Conservation (phyloP, 2,888 invertebrate genomes). For the Leucophenga montana region DNA sequence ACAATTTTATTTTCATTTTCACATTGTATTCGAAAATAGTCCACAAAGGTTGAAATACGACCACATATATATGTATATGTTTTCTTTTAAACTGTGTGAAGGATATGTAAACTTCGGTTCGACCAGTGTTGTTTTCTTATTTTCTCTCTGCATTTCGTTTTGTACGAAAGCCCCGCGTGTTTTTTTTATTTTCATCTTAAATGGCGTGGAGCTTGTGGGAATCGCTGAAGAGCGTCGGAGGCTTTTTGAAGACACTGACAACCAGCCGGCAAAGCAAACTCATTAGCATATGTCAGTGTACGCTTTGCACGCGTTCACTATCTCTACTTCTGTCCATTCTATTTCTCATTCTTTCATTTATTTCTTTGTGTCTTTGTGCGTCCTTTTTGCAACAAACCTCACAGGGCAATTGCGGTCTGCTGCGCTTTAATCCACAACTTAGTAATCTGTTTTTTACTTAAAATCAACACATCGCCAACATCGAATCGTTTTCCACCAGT, state of each 20-base stretch:
- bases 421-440: conserved; percentile 24
- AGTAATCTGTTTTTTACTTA: no score
- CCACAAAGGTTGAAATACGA: no score
- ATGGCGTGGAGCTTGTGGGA: conserved; percentile 3
- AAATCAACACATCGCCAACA: no score
- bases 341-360: not conserved
- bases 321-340: conserved; percentile 26
- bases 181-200: not conserved
- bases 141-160: no score
- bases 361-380: not conserved
- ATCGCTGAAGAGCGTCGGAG: not conserved
- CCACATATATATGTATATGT: no score
- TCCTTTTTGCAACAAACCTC: not conserved
- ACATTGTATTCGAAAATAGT: no score
- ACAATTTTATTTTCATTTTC: no score
- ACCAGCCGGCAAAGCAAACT: conserved; percentile 39
- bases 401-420: not conserved
- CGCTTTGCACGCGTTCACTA: conserved; percentile 47
- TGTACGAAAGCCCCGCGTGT: no score
- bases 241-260: conserved; percentile 16
- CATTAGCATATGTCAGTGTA: conserved; percentile 65
- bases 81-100: no score
- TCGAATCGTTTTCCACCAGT: no score
- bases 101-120: no score
- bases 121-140: not conserved